Percentiles rank a stretch among this genome's conserved stretches.
Evolutionary conservation across 2,888 invertebrate species (phyloP).

Genomic region (Clusia tigrina): DNA sequence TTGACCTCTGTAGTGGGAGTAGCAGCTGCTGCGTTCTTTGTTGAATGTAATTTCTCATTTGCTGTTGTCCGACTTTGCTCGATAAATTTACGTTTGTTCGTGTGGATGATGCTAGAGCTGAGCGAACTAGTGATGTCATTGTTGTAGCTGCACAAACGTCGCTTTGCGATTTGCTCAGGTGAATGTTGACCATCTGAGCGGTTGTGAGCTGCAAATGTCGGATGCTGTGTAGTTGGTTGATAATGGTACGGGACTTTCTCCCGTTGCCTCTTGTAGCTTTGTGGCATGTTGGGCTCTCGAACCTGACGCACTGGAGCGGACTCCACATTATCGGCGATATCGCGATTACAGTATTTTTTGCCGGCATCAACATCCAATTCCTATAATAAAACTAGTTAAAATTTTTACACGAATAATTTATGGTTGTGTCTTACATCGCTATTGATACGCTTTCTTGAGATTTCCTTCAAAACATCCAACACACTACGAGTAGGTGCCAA

Average conservation of each 20-base stretch:
- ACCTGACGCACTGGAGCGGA: background rate
- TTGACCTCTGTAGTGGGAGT: constrained; percentile 21
- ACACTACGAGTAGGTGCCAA: constrained; percentile 66
- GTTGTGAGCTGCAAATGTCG: constrained; percentile 19
- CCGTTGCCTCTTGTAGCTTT: constrained; percentile 53
- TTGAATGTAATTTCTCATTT: constrained; percentile 21
- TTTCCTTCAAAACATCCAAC: constrained; percentile 68
- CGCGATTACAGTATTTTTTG: constrained; percentile 58
- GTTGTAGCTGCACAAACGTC: constrained; percentile 56
- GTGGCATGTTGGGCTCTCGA: constrained; percentile 27
- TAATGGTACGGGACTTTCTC: constrained; percentile 42
- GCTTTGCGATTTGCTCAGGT: constrained; percentile 57
- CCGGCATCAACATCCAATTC: constrained; percentile 46
- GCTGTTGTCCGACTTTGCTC: constrained; percentile 27
- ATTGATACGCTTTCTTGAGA: constrained; percentile 68
- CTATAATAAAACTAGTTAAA: constrained; percentile 43
- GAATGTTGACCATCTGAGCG: constrained; percentile 41
- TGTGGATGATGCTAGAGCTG: constrained; percentile 56
- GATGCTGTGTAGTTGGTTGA: constrained; percentile 28
- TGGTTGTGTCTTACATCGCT: constrained; percentile 60
- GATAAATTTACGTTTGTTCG: constrained; percentile 49
- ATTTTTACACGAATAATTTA: background rate
- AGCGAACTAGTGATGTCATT: constrained; percentile 63
- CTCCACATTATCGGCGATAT: constrained; percentile 36
- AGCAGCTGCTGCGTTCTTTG: background rate